Evolutionary conservation across 2,797 vertebrate species (phyloP).

Genomic region (Helarctos malayanus): DNA sequence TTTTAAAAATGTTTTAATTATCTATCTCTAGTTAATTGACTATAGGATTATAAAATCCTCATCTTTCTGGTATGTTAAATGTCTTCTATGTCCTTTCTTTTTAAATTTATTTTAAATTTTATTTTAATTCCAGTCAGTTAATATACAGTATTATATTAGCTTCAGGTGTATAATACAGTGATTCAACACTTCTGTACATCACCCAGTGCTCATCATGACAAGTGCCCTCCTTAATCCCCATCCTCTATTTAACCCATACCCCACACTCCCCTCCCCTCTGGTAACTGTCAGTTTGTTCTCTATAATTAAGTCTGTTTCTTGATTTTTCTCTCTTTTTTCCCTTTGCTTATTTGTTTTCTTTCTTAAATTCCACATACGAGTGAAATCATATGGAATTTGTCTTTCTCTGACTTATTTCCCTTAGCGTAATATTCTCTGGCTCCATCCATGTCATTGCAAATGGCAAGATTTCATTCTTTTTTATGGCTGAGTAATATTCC

Average conservation of each 20-base stretch:
- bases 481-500: neutral
- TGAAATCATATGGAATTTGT: neutral
- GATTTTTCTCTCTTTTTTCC: neutral
- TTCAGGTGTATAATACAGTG: neutral
- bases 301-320: neutral
- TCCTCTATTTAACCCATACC: neutral
- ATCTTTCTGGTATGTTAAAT: neutral
- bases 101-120: neutral
- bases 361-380: neutral
- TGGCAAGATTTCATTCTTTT: neutral
- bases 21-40: neutral
- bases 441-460: neutral
- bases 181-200: neutral
- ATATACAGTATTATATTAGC: neutral
- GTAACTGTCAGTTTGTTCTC: neutral
- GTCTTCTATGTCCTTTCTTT: neutral
- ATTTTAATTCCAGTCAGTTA: neutral
- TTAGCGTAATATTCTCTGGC: neutral
- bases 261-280: neutral
- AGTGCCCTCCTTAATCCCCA: neutral
- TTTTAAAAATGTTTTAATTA: neutral
- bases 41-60: neutral
- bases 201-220: neutral
- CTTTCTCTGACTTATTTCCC: neutral
- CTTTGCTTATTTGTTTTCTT: neutral